Percentiles rank a stretch among this genome's conserved stretches.
phyloP scores from a whole-genome alignment of 2,113 vertebrate genomes.

The Myrmophylax atrothorax region DNA sequence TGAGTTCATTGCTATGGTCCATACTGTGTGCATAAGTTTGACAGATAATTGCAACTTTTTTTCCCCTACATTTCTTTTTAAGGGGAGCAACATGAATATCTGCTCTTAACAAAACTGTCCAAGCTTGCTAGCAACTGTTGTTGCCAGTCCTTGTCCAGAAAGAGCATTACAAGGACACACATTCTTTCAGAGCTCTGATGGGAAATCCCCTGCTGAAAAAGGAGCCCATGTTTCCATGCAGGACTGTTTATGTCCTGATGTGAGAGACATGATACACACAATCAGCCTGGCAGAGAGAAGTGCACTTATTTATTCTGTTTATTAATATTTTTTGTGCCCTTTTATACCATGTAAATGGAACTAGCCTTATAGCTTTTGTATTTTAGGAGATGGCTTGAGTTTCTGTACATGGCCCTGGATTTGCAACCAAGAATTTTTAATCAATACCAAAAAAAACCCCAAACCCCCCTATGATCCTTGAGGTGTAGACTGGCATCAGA shows the following conservation, averaged over 20 bases:
- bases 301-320: not conserved
- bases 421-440: not conserved
- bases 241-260: not conserved
- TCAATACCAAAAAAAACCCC: not conserved
- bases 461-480: not conserved
- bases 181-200: not conserved
- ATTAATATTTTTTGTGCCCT: not conserved
- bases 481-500: not conserved
- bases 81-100: not conserved
- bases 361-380: not conserved
- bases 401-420: not conserved
- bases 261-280: not conserved
- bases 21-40: not conserved
- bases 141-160: not conserved
- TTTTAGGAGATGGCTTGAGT: not conserved
- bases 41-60: not conserved
- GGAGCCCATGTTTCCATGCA: not conserved
- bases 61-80: not conserved
- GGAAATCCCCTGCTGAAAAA: constrained; percentile 16
- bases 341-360: not conserved
- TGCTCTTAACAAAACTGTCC: not conserved
- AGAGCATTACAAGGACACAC: not conserved
- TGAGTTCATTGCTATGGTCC: not conserved
- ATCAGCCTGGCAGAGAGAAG: not conserved
- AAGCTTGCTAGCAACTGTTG: not conserved